These are phyloP conservation scores for Polymixis flavicincta DNA, from an alignment of 2,888 invertebrate genomes.

Conservation along the genomic window DNA sequence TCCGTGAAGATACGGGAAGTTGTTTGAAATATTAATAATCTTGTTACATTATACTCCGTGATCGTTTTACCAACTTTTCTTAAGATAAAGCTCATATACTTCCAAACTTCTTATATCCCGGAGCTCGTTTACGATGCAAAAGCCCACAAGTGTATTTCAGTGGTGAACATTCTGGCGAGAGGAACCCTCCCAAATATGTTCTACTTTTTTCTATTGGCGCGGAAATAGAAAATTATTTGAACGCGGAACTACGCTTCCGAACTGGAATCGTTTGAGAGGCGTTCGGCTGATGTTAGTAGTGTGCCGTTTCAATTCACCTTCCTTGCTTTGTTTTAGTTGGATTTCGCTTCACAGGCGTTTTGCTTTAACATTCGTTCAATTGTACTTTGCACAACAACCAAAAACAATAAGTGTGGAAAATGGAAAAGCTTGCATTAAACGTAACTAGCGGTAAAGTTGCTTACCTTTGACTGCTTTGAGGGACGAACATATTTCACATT, in stretches of 20 bases:
- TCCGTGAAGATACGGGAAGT: neutral
- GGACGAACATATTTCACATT: too few relatives aligned
- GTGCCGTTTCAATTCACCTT: conserved; percentile 36
- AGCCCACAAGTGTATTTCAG: conserved; percentile 46
- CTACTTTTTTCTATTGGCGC: conserved; percentile 60
- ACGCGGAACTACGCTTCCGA: conserved; percentile 61
- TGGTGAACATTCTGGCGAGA: conserved; percentile 35
- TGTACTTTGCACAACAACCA: neutral
- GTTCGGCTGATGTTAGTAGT: conserved; percentile 60
- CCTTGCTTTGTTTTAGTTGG: conserved; percentile 41
- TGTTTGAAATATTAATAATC: conserved; percentile 45
- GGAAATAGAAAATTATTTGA: conserved; percentile 69
- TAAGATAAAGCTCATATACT: conserved; percentile 40
- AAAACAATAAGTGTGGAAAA: too few relatives aligned
- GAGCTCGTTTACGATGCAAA: conserved; percentile 53
- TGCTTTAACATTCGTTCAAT: conserved; percentile 9
- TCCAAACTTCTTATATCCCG: conserved; percentile 41
- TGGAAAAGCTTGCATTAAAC: neutral
- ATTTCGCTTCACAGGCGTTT: conserved; percentile 2
- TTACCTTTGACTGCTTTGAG: neutral
- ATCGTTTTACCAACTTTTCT: conserved; percentile 36
- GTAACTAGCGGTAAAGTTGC: neutral
- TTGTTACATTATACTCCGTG: conserved; percentile 32
- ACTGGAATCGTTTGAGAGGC: conserved; percentile 66
- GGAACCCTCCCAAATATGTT: conserved; percentile 54